Evolutionary conservation across 1,140 invertebrate genomes (phyloP).

Genomic region (Oreohelix idahoensis): DNA sequence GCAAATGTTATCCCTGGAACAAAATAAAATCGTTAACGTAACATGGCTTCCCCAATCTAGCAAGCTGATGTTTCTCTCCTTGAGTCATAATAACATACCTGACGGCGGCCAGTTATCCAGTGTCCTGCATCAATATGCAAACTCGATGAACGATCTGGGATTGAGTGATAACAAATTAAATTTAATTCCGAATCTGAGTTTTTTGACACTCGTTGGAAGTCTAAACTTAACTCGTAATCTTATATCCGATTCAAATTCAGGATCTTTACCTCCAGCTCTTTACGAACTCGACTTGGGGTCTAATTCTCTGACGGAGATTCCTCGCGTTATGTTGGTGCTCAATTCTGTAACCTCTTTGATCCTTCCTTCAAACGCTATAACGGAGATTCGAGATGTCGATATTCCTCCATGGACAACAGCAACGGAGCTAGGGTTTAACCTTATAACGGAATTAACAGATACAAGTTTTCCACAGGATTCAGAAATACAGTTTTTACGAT

Average conservation of each 20-base stretch:
- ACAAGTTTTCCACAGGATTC: neutral
- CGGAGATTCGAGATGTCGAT: neutral
- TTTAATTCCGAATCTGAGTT: neutral
- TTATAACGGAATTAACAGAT: neutral
- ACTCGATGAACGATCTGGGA: neutral
- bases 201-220: neutral
- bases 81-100: neutral
- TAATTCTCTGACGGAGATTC: neutral
- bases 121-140: neutral
- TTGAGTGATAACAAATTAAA: neutral
- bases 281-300: neutral
- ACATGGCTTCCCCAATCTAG: neutral
- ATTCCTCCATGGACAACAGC: conserved; percentile 2
- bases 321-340: neutral
- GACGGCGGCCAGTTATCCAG: neutral
- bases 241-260: neutral
- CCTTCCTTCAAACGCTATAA: neutral
- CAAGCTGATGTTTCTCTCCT: neutral
- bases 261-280: neutral
- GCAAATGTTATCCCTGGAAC: neutral
- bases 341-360: neutral
- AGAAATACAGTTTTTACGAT: neutral
- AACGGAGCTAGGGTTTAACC: neutral
- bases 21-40: neutral
- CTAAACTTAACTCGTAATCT: neutral